Percentiles rank a stretch among this genome's conserved stretches.
These are phyloP conservation scores for Pangasius sanitwongsei DNA, from an alignment of 2,797 vertebrate genomes.

Conservation along the genomic window DNA sequence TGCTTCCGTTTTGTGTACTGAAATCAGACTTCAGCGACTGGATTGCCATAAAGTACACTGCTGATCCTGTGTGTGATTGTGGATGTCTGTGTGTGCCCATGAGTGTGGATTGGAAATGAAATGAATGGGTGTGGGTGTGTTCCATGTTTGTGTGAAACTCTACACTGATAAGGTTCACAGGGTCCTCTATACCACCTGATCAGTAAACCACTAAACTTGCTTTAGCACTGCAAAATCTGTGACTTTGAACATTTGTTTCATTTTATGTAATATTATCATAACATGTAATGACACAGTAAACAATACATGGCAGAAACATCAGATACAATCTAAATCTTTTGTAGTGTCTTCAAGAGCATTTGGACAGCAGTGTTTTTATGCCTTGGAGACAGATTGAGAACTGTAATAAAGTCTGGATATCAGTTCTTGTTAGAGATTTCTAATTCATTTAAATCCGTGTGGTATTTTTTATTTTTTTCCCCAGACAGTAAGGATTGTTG, in stretches of 20 bases:
- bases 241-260: conserved; percentile 54
- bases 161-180: conserved; percentile 72
- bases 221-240: conserved; percentile 44
- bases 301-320: conserved; percentile 33
- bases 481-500: neutral
- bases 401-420: neutral
- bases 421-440: neutral
- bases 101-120: neutral
- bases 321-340: neutral
- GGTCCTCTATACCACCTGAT: conserved; percentile 48
- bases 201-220: conserved; percentile 16
- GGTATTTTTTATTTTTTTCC: neutral
- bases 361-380: neutral
- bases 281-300: conserved; percentile 41
- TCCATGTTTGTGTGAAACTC: conserved; percentile 39
- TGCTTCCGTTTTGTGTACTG: neutral
- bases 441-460: neutral
- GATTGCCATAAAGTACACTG: conserved; percentile 51
- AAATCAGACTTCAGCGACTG: neutral
- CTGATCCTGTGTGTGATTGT: conserved; percentile 65
- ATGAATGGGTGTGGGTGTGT: conserved; percentile 25
- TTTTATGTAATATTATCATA: conserved; percentile 56
- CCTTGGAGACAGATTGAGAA: neutral
- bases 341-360: neutral
- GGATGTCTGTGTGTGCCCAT: conserved; percentile 9